Conservation (phyloP, 2,888 invertebrate genomes). For the Drosophila mercatorum region DNA sequence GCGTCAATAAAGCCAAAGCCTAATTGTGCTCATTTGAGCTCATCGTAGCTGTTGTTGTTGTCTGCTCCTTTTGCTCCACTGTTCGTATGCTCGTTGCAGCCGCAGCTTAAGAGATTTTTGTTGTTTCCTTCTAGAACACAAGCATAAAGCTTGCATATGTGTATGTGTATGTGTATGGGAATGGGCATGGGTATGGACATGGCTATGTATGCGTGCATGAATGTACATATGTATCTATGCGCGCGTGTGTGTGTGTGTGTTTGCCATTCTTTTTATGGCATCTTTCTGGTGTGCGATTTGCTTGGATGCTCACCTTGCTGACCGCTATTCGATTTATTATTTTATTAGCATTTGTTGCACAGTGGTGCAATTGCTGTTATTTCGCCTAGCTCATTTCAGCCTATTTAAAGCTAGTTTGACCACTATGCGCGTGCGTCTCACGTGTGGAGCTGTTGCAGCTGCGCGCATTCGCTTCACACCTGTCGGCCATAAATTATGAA, state of each 20-base stretch:
- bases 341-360: conserved; percentile 73
- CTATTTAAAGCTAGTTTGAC: conserved; percentile 20
- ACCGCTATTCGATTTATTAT: conserved; percentile 75
- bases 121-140: conserved; percentile 63
- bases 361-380: conserved; percentile 43
- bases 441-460: conserved; percentile 59
- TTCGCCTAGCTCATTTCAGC: neutral
- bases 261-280: conserved; percentile 62
- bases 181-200: no score
- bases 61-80: conserved; percentile 49
- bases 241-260: conserved; percentile 27
- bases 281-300: conserved; percentile 62
- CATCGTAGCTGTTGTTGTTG: conserved; percentile 36
- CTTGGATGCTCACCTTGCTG: conserved; percentile 68
- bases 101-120: conserved; percentile 60
- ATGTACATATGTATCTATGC: conserved; percentile 3
- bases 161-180: conserved; percentile 49
- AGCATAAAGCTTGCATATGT: conserved; percentile 16
- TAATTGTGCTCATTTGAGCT: conserved; percentile 78
- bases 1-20: conserved; percentile 76
- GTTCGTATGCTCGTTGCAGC: conserved; percentile 37
- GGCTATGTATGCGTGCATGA: conserved; percentile 14
- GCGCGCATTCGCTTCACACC: conserved; percentile 73
- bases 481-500: conserved; percentile 69
- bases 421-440: conserved; percentile 60